Evolutionary conservation across 2,888 invertebrate genomes (phyloP).

Genomic region (Dryomyza anilis): DNA sequence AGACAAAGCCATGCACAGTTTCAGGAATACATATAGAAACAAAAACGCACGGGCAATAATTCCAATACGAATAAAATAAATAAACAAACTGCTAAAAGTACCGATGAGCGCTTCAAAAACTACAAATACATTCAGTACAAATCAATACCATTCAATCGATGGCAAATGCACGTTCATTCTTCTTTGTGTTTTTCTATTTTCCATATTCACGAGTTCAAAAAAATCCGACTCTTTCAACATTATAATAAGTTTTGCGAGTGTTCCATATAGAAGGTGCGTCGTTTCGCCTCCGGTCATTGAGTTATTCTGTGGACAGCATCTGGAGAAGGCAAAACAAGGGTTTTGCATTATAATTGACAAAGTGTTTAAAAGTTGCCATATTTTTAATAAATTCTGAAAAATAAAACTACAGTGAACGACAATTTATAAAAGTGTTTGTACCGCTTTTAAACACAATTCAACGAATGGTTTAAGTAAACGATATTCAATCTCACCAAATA

Average conservation of each 20-base stretch:
- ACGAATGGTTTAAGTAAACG: background rate
- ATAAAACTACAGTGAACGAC: background rate
- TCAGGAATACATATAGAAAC: background rate
- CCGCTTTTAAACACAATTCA: background rate
- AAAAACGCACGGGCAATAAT: slow-evolving; percentile 3
- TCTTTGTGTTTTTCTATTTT: slow-evolving; percentile 27
- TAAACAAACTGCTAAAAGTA: slow-evolving; percentile 13
- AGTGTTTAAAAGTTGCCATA: too few relatives aligned
- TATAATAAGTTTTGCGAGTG: slow-evolving; percentile 21
- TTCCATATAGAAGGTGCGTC: slow-evolving; percentile 1
- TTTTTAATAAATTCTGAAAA: background rate
- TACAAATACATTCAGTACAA: slow-evolving; percentile 21
- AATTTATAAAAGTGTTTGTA: background rate
- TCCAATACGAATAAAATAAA: slow-evolving; percentile 21
- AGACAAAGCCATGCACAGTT: too few relatives aligned
- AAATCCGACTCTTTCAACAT: slow-evolving; percentile 18
- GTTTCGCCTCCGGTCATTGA: background rate
- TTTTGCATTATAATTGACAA: too few relatives aligned
- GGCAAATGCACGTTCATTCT: slow-evolving; percentile 38
- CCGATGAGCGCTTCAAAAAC: background rate
- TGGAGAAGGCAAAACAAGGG: too few relatives aligned
- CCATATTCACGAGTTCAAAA: slow-evolving; percentile 23
- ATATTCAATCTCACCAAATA: background rate
- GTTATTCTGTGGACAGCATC: background rate
- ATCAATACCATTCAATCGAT: slow-evolving; percentile 46